These are phyloP conservation scores for Carollia perspicillata DNA, from an alignment of 2,113 vertebrate species.

Conservation along the genomic window DNA sequence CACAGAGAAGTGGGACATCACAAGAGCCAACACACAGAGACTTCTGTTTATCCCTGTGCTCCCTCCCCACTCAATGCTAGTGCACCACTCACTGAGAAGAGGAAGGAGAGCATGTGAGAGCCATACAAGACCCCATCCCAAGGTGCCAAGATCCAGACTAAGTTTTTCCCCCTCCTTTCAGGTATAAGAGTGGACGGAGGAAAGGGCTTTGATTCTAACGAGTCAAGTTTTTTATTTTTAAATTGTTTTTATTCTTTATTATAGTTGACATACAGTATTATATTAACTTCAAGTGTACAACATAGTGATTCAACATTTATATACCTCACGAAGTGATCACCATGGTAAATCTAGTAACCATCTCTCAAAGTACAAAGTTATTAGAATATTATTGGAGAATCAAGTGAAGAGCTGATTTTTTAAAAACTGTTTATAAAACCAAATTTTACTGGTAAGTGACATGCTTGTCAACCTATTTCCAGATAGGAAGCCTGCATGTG, in stretches of 20 bases:
- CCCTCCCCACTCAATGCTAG: not conserved
- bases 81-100: not conserved
- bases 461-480: not conserved
- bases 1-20: not conserved
- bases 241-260: not conserved
- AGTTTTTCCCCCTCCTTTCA: not conserved
- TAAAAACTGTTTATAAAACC: not conserved
- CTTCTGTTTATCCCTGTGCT: not conserved
- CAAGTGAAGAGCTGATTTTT: not conserved
- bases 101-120: not conserved
- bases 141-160: not conserved
- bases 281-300: not conserved
- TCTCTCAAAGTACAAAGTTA: not conserved
- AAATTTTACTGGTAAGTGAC: not conserved
- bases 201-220: not conserved
- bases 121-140: not conserved
- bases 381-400: not conserved
- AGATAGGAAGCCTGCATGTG: not conserved
- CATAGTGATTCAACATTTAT: not conserved
- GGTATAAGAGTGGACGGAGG: not conserved
- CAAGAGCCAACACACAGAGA: no score
- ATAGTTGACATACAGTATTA: not conserved
- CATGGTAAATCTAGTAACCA: not conserved
- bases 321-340: not conserved
- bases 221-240: not conserved